phyloP scores from a whole-genome alignment of 2,888 invertebrate genomes.

The Nomada ruficornis region DNA sequence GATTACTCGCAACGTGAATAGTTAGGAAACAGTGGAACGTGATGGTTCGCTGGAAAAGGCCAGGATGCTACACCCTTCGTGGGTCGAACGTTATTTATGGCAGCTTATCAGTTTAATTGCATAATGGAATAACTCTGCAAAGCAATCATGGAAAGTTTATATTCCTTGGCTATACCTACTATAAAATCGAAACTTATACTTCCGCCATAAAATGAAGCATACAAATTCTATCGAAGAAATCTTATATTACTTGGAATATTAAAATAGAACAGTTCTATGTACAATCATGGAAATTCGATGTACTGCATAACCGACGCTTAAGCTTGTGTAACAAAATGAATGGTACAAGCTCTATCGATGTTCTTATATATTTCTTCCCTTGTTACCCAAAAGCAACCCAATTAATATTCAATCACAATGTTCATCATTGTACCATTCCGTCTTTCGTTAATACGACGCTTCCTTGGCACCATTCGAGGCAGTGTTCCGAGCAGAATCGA shows the following conservation, averaged over 20 bases:
- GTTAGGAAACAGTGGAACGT: conserved; percentile 22
- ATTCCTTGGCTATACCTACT: not conserved
- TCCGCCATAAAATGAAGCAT: too few relatives aligned
- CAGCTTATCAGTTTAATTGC: not conserved
- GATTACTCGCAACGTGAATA: not conserved
- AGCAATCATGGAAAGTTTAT: not conserved
- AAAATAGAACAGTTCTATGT: too few relatives aligned
- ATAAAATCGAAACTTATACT: too few relatives aligned
- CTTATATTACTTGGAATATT: too few relatives aligned
- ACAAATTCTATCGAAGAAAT: too few relatives aligned
- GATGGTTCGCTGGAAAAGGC: conserved; percentile 8
- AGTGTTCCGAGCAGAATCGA: conserved; percentile 51
- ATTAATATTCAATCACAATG: not conserved
- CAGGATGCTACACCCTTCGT: not conserved
- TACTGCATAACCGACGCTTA: too few relatives aligned
- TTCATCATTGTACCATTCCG: not conserved
- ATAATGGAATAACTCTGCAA: not conserved
- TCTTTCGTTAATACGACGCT: conserved; percentile 18
- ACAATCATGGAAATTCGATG: too few relatives aligned
- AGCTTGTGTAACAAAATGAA: too few relatives aligned
- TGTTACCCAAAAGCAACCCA: not conserved
- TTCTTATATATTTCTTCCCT: too few relatives aligned
- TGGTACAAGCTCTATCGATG: too few relatives aligned
- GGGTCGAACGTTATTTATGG: not conserved
- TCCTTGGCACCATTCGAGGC: conserved; percentile 42